Conservation (phyloP, 2,888 invertebrate species). For the Xanthostigma xanthostigma region DNA sequence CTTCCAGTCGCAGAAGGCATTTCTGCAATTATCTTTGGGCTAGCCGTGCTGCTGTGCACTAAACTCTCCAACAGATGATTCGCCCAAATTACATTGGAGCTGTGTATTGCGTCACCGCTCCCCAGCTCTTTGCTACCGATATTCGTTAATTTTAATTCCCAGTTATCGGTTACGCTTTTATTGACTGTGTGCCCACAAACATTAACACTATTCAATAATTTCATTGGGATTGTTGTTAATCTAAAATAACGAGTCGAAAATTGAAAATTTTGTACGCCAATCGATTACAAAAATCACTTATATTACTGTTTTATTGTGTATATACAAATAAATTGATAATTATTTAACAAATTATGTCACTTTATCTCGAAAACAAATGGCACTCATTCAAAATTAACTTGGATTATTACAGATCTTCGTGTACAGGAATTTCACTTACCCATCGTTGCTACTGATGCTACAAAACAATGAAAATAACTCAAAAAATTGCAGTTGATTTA, state of each 20-base stretch:
- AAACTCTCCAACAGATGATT: constrained; percentile 23
- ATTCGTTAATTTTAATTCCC: constrained; percentile 17
- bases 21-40: constrained; percentile 21
- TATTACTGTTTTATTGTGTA: no score
- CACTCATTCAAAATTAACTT: no score
- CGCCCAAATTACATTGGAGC: constrained; percentile 26
- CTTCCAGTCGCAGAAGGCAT: constrained; percentile 60
- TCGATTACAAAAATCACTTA: no score
- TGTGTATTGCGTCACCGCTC: constrained; percentile 14
- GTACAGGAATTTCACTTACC: no score
- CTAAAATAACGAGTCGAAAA: constrained; percentile 13
- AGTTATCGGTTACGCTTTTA: constrained; percentile 18
- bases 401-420: no score
- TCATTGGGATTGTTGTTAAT: constrained; percentile 23
- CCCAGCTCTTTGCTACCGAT: constrained; percentile 11
- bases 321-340: no score
- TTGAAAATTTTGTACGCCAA: no score
- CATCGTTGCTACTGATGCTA: no score
- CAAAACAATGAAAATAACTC: no score
- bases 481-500: no score
- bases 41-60: constrained; percentile 23
- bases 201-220: constrained; percentile 22
- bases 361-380: no score
- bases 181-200: constrained; percentile 20
- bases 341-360: no score